Evolutionary conservation across 2,113 vertebrate species (phyloP), one percentile per base, ranked within the genome.

Genomic region (Oreotrochilus melanogaster): DNA sequence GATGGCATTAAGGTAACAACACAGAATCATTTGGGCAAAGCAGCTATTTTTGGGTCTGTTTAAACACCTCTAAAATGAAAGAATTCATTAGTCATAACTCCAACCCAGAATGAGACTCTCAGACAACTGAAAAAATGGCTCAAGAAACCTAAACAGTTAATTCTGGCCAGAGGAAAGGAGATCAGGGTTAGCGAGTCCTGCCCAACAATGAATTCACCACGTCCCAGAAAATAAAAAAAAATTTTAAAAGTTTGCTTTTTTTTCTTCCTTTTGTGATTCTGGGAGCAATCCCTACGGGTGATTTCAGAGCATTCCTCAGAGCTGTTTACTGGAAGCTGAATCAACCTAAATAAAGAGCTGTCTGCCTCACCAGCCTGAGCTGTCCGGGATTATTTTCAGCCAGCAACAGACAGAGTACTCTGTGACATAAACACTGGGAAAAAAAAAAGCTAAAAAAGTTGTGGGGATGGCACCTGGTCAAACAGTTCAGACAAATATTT

Each of bases 161-260:
- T 19, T 18, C 33, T 19, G 61, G 10, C 33, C 54, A 37, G 25
- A 18, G n/a, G n/a, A 37, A 56, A 31, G 43, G 43, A 12, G 39
- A 14, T 3, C 6, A 6, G 18, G 54, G 57, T 66, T n/a, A 33
- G 50, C 25, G 30, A 62, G 47, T 23, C 56, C 47, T 4, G 9
- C 14, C 30, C 33, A 24, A 58, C 37, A 14, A 18, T 1, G 6
- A 65, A 45, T 23, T n/a, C 17, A 9, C 2, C 0, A 5, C 1
- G 37, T 11, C 48, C 67, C 56, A 8, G 39, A 39, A 39, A 39
- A 39, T 9, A 39, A 10, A 39, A 39, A 39, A 11, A 39, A 39
- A 39, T 39, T 39, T 12, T 11, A 39, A 7, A 37, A 10, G 30
- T 17, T 19, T 19, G 67, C 25, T 15, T 37, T 19, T 37, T 19